phyloP scores from a whole-genome alignment of 2,113 vertebrate species.

The Corythornis cristatus region DNA sequence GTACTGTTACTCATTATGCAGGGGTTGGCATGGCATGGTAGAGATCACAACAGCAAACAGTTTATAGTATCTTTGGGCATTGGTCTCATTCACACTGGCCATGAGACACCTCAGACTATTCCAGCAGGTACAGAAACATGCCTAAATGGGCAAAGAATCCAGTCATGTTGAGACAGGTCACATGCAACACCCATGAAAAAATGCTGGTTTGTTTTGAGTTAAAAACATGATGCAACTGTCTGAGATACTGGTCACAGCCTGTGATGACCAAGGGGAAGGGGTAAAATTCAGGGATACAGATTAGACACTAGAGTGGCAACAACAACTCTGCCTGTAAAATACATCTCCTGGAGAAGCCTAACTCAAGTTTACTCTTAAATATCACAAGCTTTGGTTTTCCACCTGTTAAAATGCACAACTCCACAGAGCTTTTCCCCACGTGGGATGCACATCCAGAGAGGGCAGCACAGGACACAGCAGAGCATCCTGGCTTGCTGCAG shows the following conservation, averaged over 20 bases:
- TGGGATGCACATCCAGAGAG: fast-evolving
- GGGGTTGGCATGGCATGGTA: neutral
- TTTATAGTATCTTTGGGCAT: neutral
- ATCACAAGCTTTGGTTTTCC: neutral
- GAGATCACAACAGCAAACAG: neutral
- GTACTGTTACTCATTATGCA: neutral
- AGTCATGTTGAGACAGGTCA: neutral
- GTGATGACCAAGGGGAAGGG: neutral
- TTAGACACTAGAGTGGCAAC: neutral
- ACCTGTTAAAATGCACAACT: neutral
- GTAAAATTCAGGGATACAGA: neutral
- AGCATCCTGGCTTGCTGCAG: fast-evolving
- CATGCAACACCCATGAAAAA: neutral
- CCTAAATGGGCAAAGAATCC: neutral
- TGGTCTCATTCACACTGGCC: neutral
- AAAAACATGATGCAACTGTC: neutral
- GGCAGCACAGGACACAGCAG: neutral
- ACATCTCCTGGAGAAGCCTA: neutral
- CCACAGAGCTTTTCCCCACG: fast-evolving
- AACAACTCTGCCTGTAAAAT: neutral
- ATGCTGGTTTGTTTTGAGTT: neutral
- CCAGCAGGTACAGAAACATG: neutral
- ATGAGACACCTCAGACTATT: neutral
- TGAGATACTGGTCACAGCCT: neutral
- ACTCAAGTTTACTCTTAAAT: neutral